Conservation (phyloP, 2,888 invertebrate species). For the Trachelus troglodyta region DNA sequence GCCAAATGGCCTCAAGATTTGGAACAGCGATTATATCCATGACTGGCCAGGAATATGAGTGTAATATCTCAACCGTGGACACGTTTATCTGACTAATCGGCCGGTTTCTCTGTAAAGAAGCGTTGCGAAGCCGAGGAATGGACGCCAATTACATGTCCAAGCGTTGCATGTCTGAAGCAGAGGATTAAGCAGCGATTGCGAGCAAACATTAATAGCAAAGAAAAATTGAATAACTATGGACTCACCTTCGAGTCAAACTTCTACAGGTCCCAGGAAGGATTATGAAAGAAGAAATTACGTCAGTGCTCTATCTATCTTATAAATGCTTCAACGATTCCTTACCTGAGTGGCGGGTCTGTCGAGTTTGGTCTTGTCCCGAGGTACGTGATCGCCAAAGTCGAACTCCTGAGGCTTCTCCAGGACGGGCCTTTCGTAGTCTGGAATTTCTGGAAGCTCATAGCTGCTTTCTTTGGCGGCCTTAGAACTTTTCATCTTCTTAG, state of each 20-base stretch:
- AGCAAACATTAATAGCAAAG: background rate
- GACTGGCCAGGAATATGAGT: background rate
- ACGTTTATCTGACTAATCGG: background rate
- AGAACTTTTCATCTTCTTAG: slow-evolving; percentile 54
- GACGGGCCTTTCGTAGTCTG: slow-evolving; percentile 81
- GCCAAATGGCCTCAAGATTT: slow-evolving; percentile 42
- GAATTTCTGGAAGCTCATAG: slow-evolving; percentile 63
- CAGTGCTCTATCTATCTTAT: slow-evolving; percentile 5
- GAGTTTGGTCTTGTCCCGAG: slow-evolving; percentile 61
- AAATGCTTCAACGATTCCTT: slow-evolving; percentile 15
- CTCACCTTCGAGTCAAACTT: slow-evolving; percentile 64
- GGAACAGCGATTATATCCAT: background rate
- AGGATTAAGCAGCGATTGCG: background rate
- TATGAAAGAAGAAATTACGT: slow-evolving; percentile 39
- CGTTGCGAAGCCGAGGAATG: background rate
- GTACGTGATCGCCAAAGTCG: slow-evolving; percentile 54
- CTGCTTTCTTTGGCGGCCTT: slow-evolving; percentile 54
- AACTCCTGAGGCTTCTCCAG: slow-evolving; percentile 70
- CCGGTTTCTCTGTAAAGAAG: background rate
- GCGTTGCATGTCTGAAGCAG: background rate
- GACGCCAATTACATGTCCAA: background rate
- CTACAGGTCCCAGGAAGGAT: slow-evolving; percentile 34
- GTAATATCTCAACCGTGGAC: background rate
- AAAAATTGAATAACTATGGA: slow-evolving; percentile 7
- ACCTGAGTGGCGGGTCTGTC: slow-evolving; percentile 59